Conservation (phyloP, 2,888 invertebrate genomes). For the Sphinx pinastri region DNA sequence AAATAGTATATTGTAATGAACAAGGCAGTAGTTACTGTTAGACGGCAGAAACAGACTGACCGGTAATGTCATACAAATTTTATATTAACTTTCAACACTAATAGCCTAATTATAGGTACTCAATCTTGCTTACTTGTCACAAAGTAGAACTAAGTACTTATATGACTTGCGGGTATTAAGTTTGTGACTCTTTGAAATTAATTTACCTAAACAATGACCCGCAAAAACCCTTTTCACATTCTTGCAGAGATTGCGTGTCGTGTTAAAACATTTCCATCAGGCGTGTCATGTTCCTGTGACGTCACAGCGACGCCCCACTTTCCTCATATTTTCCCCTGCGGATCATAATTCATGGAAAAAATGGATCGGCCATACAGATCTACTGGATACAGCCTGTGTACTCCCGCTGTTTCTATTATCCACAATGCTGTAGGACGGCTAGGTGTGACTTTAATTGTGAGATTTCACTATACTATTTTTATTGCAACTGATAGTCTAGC, state of each 20-base stretch:
- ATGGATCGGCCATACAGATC: conserved; percentile 61
- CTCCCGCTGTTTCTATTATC: conserved; percentile 6
- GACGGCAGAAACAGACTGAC: too few relatives aligned
- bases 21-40: too few relatives aligned
- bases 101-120: too few relatives aligned
- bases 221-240: conserved; percentile 4
- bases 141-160: too few relatives aligned
- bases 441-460: neutral
- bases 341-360: conserved; percentile 70
- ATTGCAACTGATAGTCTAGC: too few relatives aligned
- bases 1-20: too few relatives aligned
- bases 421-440: neutral
- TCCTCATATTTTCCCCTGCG: conserved; percentile 62
- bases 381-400: conserved; percentile 38
- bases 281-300: conserved; percentile 46
- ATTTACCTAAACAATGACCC: neutral
- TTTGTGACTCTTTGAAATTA: neutral
- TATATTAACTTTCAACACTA: too few relatives aligned
- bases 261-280: conserved; percentile 16
- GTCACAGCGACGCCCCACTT: conserved; percentile 50
- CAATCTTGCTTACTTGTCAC: too few relatives aligned
- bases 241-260: conserved; percentile 16
- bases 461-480: neutral
- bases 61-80: too few relatives aligned
- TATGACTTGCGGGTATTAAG: neutral